Percentiles rank a stretch among this genome's conserved stretches.
These are phyloP conservation scores for Meteorus sp. DNA, from an alignment of 1,140 invertebrate species.

Conservation along the genomic window DNA sequence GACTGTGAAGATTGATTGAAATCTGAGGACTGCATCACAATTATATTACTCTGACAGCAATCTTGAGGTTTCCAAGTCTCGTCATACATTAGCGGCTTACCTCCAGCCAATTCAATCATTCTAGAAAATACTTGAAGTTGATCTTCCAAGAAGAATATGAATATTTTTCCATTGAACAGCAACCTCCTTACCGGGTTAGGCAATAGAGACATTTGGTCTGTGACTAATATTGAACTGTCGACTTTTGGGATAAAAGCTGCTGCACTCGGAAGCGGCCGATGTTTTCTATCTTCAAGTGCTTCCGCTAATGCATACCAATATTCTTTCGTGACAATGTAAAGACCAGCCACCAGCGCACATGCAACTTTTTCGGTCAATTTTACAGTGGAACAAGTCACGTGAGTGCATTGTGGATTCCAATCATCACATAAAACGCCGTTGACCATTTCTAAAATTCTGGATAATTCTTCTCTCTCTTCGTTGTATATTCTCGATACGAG, in stretches of 20 bases:
- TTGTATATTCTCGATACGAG: slow-evolving; percentile 8
- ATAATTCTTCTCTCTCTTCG: slow-evolving; percentile 9
- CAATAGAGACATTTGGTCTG: not conserved
- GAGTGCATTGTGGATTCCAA: slow-evolving; percentile 17
- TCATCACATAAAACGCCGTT: not conserved
- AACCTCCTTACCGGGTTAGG: slow-evolving; percentile 12
- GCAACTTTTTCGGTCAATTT: slow-evolving; percentile 24
- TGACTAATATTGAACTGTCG: not conserved
- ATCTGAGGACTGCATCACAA: not conserved
- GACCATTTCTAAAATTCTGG: slow-evolving; percentile 3
- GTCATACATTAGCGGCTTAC: not conserved
- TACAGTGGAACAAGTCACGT: slow-evolving; percentile 14
- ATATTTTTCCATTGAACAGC: slow-evolving; percentile 14
- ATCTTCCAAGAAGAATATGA: slow-evolving; percentile 3
- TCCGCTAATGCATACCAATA: slow-evolving; percentile 19
- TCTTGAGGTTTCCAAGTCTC: not conserved
- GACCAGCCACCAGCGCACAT: slow-evolving; percentile 16
- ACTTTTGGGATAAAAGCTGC: not conserved
- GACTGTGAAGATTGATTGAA: not conserved
- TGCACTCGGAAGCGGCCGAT: not conserved
- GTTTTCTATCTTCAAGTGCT: slow-evolving; percentile 4
- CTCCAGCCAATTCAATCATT: slow-evolving; percentile 24
- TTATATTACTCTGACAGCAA: not conserved
- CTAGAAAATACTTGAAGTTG: slow-evolving; percentile 6
- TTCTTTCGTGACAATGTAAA: slow-evolving; percentile 9